Percentiles rank a stretch among this genome's conserved stretches.
These are phyloP conservation scores for Entomobrya multifasciata DNA, from an alignment of 2,888 invertebrate species.

Conservation along the genomic window DNA sequence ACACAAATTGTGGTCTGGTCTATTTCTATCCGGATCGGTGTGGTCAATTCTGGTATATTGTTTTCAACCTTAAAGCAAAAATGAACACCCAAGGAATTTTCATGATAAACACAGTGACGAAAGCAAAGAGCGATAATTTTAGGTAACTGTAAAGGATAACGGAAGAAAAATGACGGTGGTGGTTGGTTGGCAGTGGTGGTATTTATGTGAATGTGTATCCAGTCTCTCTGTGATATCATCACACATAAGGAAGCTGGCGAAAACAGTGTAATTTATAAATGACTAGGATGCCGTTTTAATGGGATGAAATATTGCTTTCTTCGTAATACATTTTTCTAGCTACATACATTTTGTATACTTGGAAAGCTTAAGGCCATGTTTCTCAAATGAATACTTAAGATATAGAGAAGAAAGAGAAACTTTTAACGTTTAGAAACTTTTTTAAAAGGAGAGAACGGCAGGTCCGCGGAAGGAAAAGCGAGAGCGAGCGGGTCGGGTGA, in stretches of 20 bases:
- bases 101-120: background rate
- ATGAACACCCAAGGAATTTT: background rate
- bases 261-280: constrained; percentile 12
- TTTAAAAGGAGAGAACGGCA: constrained; percentile 1
- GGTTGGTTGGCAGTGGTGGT: background rate
- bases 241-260: background rate
- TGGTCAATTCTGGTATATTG: background rate
- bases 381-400: too few species aligned
- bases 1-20: too few species aligned
- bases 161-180: background rate
- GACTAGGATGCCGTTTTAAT: constrained; percentile 14
- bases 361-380: too few species aligned
- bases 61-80: background rate
- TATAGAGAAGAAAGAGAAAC: too few species aligned
- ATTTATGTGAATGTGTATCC: too few species aligned
- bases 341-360: too few species aligned
- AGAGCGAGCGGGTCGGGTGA: constrained; percentile 42
- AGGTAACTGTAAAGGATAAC: background rate
- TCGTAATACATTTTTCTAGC: background rate
- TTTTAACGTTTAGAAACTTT: background rate
- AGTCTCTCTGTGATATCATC: too few species aligned
- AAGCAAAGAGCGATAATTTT: background rate
- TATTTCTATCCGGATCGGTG: background rate
- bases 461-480: constrained; percentile 29
- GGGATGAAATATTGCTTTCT: constrained; percentile 14